Conservation (phyloP, 2,113 vertebrate genomes). For the Sphaerodactylus townsendi region DNA sequence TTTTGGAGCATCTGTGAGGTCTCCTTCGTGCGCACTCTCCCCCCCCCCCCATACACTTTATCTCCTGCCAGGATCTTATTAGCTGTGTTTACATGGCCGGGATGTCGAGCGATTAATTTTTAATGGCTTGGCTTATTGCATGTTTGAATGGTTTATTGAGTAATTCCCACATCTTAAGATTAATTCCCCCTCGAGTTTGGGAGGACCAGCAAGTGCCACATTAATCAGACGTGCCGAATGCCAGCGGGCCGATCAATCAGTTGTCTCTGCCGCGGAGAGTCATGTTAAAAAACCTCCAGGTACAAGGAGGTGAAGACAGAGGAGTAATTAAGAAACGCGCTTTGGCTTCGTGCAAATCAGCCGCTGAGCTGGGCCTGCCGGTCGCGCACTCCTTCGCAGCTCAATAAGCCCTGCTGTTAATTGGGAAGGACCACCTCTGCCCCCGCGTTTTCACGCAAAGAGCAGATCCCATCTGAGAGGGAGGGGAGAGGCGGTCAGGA, state of each 20-base stretch:
- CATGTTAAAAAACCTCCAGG: conserved; percentile 61
- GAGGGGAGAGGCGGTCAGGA: no score
- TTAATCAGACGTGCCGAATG: conserved; percentile 70
- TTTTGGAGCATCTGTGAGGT: background rate
- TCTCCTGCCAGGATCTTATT: conserved; percentile 62
- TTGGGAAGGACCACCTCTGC: background rate
- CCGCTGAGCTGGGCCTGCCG: accelerated
- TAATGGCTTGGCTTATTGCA: conserved; percentile 71
- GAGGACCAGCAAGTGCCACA: conserved; percentile 57
- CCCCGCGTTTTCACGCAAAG: no score
- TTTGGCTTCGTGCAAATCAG: conserved; percentile 16
- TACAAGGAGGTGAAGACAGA: conserved; percentile 54
- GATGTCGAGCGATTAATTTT: conserved; percentile 75
- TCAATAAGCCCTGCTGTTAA: background rate
- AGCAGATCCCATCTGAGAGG: no score
- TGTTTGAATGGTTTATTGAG: conserved; percentile 74
- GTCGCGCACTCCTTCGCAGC: accelerated
- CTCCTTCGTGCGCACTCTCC: background rate
- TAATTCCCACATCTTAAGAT: conserved; percentile 74
- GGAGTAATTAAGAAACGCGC: conserved; percentile 57
- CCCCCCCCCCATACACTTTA: background rate
- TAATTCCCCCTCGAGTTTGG: conserved; percentile 72
- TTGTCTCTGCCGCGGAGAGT: conserved; percentile 46
- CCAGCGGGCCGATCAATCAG: conserved; percentile 63
- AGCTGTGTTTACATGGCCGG: conserved; percentile 62